phyloP scores from a whole-genome alignment of 2,888 invertebrate genomes.

The Nomada fabriciana region DNA sequence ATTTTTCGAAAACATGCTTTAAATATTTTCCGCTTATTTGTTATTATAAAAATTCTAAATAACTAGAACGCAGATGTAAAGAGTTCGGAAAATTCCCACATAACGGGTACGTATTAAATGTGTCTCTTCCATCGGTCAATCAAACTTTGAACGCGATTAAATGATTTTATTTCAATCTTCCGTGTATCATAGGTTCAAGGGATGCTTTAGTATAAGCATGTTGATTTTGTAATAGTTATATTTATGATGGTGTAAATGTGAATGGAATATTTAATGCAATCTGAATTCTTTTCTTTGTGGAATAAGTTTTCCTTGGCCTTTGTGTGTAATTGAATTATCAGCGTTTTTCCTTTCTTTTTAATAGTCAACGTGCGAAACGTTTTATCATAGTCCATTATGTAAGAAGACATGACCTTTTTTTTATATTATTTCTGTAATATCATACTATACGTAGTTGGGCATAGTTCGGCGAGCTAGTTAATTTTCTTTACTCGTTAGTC shows the following conservation, averaged over 20 bases:
- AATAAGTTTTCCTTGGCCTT: not conserved
- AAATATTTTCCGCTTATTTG: constrained; percentile 13
- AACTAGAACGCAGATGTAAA: constrained; percentile 42
- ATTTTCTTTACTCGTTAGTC: not conserved
- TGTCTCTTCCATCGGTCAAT: constrained; percentile 27
- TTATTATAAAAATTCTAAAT: constrained; percentile 6
- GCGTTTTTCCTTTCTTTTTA: not conserved
- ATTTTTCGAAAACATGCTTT: constrained; percentile 22
- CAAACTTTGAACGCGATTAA: constrained; percentile 18
- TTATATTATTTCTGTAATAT: not conserved
- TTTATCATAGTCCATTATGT: constrained; percentile 46
- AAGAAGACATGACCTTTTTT: constrained; percentile 51
- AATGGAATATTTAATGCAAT: not conserved
- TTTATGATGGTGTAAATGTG: not conserved
- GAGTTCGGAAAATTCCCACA: constrained; percentile 11
- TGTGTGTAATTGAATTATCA: not conserved
- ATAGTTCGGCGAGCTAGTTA: not conserved
- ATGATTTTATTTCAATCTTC: constrained; percentile 10
- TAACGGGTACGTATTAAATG: constrained; percentile 48
- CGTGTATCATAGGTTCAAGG: not conserved
- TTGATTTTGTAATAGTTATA: not conserved
- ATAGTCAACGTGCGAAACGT: constrained; percentile 19
- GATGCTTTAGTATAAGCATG: not conserved
- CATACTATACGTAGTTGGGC: not conserved
- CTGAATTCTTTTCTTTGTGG: not conserved